Conservation (phyloP, 2,113 vertebrate species). For the Chloroceryle aenea region DNA sequence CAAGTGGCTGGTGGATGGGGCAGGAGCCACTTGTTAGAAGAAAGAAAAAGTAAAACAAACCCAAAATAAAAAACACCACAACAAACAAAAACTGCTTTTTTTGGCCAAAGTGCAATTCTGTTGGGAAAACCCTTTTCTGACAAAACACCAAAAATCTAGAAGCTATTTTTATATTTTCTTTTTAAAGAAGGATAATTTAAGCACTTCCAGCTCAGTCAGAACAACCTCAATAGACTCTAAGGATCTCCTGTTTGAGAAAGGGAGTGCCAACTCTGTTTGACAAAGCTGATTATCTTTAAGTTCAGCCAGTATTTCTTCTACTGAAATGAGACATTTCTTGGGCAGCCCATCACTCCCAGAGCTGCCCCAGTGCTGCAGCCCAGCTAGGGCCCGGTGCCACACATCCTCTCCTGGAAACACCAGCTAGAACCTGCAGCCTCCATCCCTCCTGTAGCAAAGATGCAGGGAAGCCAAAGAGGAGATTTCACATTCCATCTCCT, state of each 20-base stretch:
- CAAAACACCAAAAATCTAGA: constrained; percentile 22
- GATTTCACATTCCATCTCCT: not conserved
- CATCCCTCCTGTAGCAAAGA: not conserved
- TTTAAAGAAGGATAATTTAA: not conserved
- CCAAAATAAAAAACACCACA: no score
- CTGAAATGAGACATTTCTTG: not conserved
- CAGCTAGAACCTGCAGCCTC: not conserved
- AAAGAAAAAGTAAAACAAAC: not conserved
- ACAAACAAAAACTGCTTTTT: not conserved
- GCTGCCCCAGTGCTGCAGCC: not conserved
- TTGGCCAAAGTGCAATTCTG: not conserved
- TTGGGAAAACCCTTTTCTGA: constrained; percentile 16
- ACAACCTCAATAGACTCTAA: not conserved
- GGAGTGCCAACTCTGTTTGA: not conserved
- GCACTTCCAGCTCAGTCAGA: not conserved
- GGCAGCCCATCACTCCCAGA: not conserved
- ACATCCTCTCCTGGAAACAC: not conserved
- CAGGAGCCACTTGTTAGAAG: not conserved
- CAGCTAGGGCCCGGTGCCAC: not conserved
- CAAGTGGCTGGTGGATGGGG: not conserved
- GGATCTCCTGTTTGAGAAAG: not conserved
- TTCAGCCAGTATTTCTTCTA: not conserved
- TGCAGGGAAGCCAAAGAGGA: not conserved
- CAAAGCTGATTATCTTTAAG: not conserved
- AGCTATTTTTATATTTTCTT: not conserved